Evolutionary conservation across 2,888 invertebrate genomes (phyloP), one percentile per base, ranked within the genome.

Genomic region (Eupithecia inturbata): DNA sequence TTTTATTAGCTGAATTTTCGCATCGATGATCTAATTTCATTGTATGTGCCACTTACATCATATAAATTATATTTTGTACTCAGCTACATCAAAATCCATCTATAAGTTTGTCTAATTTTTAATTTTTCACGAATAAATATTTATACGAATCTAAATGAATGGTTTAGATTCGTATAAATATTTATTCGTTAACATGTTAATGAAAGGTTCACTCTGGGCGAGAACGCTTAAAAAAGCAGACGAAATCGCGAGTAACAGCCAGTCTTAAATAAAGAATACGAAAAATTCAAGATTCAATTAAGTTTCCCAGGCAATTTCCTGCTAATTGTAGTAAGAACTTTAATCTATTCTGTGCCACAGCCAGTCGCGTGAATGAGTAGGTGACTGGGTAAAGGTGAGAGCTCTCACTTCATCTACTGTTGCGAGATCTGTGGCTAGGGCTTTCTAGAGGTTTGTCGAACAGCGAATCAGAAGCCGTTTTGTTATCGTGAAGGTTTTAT

Each of bases 321-420:
- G 67, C 67, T 68, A 63, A 75, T 74, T 70, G 74, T 77, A n/a
- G 3, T 12, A 53, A 26, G 53, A 12, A 12, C 57, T 53, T n/a
- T 53, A 26, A 57, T 57, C 4, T 57, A 57, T 26, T 57, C 57
- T 26, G 57, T 57, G 57, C 22, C 57, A 26, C 57, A 22, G 57
- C 26, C 4, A 22, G 63, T 36, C 63, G 71, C 75, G 82, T 81
- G 80, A 85, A 82, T 80, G 83, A 85, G 76, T 84, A 84, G 85
- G 84, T 87, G 87, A 87, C 83, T 88, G 80, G 88, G 88, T 85
- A 84, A 88, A 88, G 88, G 87, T 88, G 87, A 88, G 84, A 86
- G 87, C 81, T 83, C 87, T 83, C 82, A 72, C 79, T 63, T 49
- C 66, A 75, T 67, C 33, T 70, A 64, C 57, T 57, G 26, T 14